A percentile compares a stretch with the other conserved stretches of the same genome.
These are phyloP conservation scores for Oncorhynchus nerka DNA, from an alignment of 2,113 vertebrate species.

Conservation along the genomic window DNA sequence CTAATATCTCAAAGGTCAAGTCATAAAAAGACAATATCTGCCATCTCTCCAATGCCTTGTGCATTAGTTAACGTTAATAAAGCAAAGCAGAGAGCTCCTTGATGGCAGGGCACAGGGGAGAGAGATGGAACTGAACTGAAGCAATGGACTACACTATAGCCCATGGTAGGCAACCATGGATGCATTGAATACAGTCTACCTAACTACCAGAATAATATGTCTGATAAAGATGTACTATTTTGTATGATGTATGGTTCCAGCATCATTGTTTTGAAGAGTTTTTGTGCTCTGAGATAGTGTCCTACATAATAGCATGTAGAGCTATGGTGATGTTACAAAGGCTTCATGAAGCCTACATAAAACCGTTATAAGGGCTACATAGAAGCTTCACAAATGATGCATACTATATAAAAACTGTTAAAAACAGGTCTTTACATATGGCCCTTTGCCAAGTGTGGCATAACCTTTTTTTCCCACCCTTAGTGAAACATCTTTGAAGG, in stretches of 20 bases:
- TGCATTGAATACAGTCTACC: not conserved
- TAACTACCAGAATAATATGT: not conserved
- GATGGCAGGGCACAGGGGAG: conserved; percentile 34
- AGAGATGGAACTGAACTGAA: conserved; percentile 15
- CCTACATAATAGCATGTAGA: not conserved
- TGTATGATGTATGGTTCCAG: not conserved
- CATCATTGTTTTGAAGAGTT: not conserved
- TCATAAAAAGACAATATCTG: conserved; percentile 80
- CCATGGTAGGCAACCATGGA: not conserved
- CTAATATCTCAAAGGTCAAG: conserved; percentile 80
- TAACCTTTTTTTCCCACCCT: too few species aligned
- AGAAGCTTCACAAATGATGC: too few species aligned
- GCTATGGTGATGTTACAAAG: too few species aligned
- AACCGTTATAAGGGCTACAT: too few species aligned
- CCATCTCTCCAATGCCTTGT: conserved; percentile 63
- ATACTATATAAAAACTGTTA: too few species aligned
- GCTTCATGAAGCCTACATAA: too few species aligned
- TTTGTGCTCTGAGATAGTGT: not conserved
- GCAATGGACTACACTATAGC: conserved; percentile 26
- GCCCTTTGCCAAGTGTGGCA: too few species aligned
- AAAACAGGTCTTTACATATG: too few species aligned
- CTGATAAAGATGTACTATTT: not conserved
- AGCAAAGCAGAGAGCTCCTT: conserved; percentile 51
- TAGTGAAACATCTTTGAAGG: too few species aligned
- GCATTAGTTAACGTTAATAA: conserved; percentile 68